phyloP scores from a whole-genome alignment of 2,888 invertebrate genomes.

The Rambutsinella grinnellia region DNA sequence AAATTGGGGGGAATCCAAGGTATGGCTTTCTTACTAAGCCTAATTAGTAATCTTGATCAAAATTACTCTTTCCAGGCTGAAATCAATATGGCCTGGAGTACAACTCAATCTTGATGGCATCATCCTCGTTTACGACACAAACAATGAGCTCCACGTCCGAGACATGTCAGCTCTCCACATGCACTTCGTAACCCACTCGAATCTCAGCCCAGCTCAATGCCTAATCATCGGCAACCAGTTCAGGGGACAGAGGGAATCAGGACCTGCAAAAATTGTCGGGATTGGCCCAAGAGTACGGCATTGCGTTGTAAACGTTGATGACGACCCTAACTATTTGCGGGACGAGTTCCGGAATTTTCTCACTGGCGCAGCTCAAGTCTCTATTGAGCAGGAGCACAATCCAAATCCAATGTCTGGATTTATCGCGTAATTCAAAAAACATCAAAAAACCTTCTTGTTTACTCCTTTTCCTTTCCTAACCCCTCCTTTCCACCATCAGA shows the following conservation, averaged over 20 bases:
- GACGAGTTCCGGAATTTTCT: constrained; percentile 62
- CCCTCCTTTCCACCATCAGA: background rate
- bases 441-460: background rate
- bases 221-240: constrained; percentile 64
- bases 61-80: constrained; percentile 54
- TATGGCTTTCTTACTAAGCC: constrained; percentile 15
- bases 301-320: constrained; percentile 64
- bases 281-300: constrained; percentile 60
- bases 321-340: constrained; percentile 60
- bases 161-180: constrained; percentile 63
- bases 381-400: constrained; percentile 61
- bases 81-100: constrained; percentile 62
- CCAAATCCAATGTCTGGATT: background rate
- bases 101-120: constrained; percentile 63
- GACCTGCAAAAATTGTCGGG: constrained; percentile 63
- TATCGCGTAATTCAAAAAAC: constrained; percentile 23
- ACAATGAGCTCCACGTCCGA: constrained; percentile 59
- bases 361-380: constrained; percentile 59
- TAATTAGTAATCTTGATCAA: background rate
- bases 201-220: constrained; percentile 57
- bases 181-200: constrained; percentile 65
- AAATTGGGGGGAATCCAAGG: constrained; percentile 66
- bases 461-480: background rate
- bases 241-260: constrained; percentile 53
- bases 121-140: constrained; percentile 60